Conservation (phyloP, 2,888 invertebrate genomes). For the Iphiclides podalirius region DNA sequence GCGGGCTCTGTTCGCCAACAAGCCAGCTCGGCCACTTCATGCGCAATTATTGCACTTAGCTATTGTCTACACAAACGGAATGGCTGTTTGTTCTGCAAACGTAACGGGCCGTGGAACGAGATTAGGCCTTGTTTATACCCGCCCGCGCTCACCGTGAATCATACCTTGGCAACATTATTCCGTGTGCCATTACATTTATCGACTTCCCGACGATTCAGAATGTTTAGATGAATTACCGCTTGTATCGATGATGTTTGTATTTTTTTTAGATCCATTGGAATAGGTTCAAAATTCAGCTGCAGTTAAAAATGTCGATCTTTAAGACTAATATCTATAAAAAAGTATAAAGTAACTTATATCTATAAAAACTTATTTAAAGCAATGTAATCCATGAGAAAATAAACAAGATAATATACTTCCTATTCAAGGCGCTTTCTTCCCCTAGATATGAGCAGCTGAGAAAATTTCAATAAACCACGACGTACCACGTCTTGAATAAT, state of each 20-base stretch:
- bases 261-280: not conserved
- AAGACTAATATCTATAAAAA: too few relatives aligned
- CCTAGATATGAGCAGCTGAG: not conserved
- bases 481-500: conserved; percentile 30
- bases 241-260: not conserved
- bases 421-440: conserved; percentile 16
- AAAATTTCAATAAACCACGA: not conserved
- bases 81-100: conserved; percentile 64
- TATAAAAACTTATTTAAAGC: too few relatives aligned
- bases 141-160: conserved; percentile 40
- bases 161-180: conserved; percentile 17
- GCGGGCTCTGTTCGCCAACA: conserved; percentile 65
- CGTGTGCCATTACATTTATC: conserved; percentile 9
- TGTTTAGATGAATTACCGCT: not conserved
- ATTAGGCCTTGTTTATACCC: conserved; percentile 67
- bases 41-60: conserved; percentile 75
- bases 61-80: conserved; percentile 71
- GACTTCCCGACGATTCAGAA: conserved; percentile 6
- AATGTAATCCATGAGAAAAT: too few relatives aligned
- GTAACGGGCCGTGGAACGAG: conserved; percentile 66
- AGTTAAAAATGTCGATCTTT: too few relatives aligned
- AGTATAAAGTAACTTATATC: too few relatives aligned
- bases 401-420: too few relatives aligned
- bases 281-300: not conserved
- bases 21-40: conserved; percentile 57